Evolutionary conservation across 2,888 invertebrate species (phyloP).

Genomic region (Drosophila phalerata): DNA sequence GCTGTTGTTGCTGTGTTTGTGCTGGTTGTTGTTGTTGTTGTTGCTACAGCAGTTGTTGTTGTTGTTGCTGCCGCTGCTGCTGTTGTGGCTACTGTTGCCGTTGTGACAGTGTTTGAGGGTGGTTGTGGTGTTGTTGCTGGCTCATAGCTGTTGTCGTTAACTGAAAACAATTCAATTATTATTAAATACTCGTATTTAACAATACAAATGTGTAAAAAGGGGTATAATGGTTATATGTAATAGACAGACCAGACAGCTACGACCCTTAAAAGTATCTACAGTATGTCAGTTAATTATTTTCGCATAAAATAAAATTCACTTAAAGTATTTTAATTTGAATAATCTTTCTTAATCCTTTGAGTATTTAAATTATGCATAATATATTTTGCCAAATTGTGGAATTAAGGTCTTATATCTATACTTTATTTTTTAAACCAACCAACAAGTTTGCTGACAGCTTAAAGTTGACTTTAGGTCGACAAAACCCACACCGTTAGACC

Average conservation of each 20-base stretch:
- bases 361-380: no score
- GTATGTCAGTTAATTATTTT: no score
- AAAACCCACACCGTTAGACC: no score
- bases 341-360: no score
- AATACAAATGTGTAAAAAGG: not conserved
- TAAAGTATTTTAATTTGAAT: no score
- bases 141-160: conserved; percentile 55
- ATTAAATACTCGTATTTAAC: not conserved
- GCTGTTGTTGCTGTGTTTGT: conserved; percentile 20
- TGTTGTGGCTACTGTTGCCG: conserved; percentile 21
- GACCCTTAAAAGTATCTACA: no score
- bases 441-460: no score
- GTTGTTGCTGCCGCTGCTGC: conserved; percentile 39
- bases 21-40: conserved; percentile 21
- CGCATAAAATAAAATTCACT: no score
- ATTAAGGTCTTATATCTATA: no score
- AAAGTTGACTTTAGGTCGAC: no score
- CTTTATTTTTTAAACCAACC: no score
- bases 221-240: not conserved
- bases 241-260: not conserved
- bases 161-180: conserved; percentile 41
- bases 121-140: conserved; percentile 21
- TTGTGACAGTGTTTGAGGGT: conserved; percentile 9
- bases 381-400: no score
- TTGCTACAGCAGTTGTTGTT: conserved; percentile 16